phyloP scores from a whole-genome alignment of 2,113 vertebrate species.

The Gallinago media region DNA sequence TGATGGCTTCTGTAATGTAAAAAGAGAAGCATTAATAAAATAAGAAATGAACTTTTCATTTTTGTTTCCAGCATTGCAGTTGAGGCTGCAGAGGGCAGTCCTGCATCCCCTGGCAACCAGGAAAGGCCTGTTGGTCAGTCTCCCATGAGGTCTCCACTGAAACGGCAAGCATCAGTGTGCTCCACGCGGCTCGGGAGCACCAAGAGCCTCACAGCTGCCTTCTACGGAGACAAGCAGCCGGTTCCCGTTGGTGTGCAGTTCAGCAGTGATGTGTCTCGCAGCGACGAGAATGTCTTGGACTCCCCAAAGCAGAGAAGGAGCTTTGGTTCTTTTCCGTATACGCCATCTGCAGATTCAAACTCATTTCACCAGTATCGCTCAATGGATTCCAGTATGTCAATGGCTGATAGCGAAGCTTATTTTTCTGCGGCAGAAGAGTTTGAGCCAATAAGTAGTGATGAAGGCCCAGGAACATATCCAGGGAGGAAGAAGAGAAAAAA shows the following conservation, averaged over 20 bases:
- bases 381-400: constrained; percentile 95
- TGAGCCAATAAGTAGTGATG: constrained; percentile 95
- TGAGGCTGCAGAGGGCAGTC: constrained; percentile 82
- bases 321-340: constrained; percentile 96
- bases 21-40: not conserved
- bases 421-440: constrained; percentile 97
- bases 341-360: constrained; percentile 93
- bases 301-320: constrained; percentile 94
- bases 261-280: constrained; percentile 94
- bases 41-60: not conserved
- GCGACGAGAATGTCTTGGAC: constrained; percentile 94
- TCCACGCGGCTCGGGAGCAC: constrained; percentile 93
- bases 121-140: constrained; percentile 86
- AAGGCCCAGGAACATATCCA: constrained; percentile 96
- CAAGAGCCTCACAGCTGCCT: constrained; percentile 93
- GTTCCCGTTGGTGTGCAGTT: constrained; percentile 90
- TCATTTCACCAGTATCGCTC: constrained; percentile 98
- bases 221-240: constrained; percentile 90
- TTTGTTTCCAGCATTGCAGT: constrained; percentile 72
- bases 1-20: not conserved
- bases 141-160: constrained; percentile 91
- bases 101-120: constrained; percentile 85
- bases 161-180: constrained; percentile 90
- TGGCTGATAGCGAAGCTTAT: constrained; percentile 98
- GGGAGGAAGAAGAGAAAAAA: constrained; percentile 93